Percentiles rank a stretch among this genome's conserved stretches.
These are phyloP conservation scores for Acrocephalus kingi DNA, from an alignment of 2,113 vertebrate genomes.

Conservation along the genomic window DNA sequence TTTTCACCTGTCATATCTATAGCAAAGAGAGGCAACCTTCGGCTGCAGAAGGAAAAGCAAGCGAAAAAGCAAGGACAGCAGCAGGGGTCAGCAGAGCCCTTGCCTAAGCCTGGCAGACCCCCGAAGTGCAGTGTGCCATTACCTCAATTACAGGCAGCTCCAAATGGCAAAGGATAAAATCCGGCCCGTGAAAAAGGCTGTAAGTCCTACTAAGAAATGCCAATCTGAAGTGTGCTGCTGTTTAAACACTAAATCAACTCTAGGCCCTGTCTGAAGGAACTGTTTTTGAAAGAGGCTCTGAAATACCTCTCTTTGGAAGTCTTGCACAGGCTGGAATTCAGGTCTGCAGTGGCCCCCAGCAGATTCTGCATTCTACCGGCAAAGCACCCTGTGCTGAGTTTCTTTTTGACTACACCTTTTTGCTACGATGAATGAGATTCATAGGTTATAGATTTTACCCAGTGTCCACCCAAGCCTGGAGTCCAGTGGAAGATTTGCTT, in stretches of 20 bases:
- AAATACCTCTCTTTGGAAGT: not conserved
- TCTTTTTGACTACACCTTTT: not conserved
- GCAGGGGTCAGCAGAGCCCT: conserved; percentile 55
- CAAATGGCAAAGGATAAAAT: not conserved
- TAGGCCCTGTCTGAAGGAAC: not conserved
- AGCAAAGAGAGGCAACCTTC: not conserved
- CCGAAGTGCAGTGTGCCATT: not conserved
- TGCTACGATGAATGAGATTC: not conserved
- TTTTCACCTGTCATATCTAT: not conserved
- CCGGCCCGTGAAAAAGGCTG: not conserved
- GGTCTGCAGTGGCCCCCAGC: not conserved
- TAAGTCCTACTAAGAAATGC: not conserved
- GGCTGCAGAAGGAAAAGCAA: not conserved
- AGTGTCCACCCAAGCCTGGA: not conserved
- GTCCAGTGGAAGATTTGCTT: not conserved
- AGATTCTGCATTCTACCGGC: not conserved
- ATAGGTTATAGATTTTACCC: not conserved
- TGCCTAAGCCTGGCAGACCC: not conserved
- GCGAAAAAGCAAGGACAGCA: not conserved
- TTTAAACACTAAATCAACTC: not conserved
- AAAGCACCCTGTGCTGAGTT: not conserved
- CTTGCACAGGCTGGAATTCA: not conserved
- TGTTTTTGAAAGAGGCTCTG: not conserved
- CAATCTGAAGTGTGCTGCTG: not conserved
- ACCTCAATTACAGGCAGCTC: not conserved